Evolutionary conservation across 2,113 vertebrate species (phyloP), one percentile per base, ranked within the genome.

Genomic region (Entelurus aequoreus): DNA sequence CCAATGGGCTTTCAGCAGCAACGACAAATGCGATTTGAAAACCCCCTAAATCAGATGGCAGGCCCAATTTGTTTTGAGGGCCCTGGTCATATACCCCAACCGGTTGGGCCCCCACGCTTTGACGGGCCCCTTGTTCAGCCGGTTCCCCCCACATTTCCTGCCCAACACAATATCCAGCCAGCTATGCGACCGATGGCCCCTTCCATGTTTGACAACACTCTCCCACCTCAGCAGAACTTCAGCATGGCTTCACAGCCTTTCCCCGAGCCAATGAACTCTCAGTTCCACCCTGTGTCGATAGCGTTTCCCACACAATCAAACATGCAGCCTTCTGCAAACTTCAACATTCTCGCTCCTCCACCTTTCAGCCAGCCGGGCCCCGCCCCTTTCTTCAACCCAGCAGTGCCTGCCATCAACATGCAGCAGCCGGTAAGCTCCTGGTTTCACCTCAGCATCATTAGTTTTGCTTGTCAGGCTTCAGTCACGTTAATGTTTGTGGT

Each of bases 121-220:
- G 93, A 97, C 11, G 89, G 90, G 21, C 69, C 90, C 6, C 86
- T 89, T 5, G 85, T 88, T 19, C 94, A 93, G 15, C 92, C 89
- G 62, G 88, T 89, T 15, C 83, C 90, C 5, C 85, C 88, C 48
- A 6, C 93, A 85, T 87, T 91, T 78, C 51, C 68, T 0, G 66
- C 77, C 5, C 84, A 88, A 38, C 83, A 73, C 64, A 84, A 80
- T 72, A 48, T 87, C 16, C 54, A 84, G 92, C 82, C 90, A 67
- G 78, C 91, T 74, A 55, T 90, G 84, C 14, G 94, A 84, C 80
- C 90, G 55, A 83, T 88, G 70, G 87, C 62, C 1, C 86, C 82
- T 0, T 59, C 93, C 59, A 84, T 94, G 69, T 94, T 92, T 48
- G 93, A 96, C 50, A 69, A 44, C 44, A 87, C 88, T 1, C 81